Evolutionary conservation across 2,113 vertebrate species (phyloP).

Genomic region (Neodon shergylaensis): DNA sequence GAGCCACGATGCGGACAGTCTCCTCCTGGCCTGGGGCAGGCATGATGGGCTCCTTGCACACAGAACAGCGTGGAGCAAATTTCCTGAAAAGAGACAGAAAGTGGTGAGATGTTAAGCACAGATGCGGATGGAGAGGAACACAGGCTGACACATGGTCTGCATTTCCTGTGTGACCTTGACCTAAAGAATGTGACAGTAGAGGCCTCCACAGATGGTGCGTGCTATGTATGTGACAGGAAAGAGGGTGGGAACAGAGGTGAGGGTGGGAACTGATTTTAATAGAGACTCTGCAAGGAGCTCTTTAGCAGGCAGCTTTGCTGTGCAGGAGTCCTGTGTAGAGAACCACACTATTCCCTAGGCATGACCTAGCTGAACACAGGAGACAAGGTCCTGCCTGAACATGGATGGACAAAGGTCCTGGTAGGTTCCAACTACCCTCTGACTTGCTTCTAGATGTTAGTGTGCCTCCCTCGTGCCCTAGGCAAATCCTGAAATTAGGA

Average conservation of each 20-base stretch:
- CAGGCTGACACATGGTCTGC: background rate
- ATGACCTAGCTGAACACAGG: background rate
- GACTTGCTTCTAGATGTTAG: background rate
- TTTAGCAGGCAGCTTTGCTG: accelerated
- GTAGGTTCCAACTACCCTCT: background rate
- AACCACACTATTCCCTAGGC: background rate
- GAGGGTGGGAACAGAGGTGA: background rate
- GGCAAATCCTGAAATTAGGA: background rate
- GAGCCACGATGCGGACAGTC: slow-evolving; percentile 97
- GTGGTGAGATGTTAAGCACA: background rate
- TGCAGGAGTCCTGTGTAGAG: background rate
- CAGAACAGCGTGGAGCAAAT: slow-evolving; percentile 97
- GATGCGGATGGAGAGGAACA: background rate
- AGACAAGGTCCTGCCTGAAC: background rate
- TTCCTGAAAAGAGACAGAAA: slow-evolving; percentile 88
- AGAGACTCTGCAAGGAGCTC: background rate
- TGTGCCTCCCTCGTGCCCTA: background rate
- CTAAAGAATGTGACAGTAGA: background rate
- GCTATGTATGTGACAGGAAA: background rate
- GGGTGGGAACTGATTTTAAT: background rate
- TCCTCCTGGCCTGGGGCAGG: slow-evolving; percentile 97
- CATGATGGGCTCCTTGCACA: slow-evolving; percentile 98
- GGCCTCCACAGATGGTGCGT: background rate
- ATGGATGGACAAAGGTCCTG: background rate
- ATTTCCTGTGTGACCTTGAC: background rate